These are phyloP conservation scores for Drosophila teissieri DNA, from an alignment of 1,140 invertebrate genomes.

Conservation along the genomic window DNA sequence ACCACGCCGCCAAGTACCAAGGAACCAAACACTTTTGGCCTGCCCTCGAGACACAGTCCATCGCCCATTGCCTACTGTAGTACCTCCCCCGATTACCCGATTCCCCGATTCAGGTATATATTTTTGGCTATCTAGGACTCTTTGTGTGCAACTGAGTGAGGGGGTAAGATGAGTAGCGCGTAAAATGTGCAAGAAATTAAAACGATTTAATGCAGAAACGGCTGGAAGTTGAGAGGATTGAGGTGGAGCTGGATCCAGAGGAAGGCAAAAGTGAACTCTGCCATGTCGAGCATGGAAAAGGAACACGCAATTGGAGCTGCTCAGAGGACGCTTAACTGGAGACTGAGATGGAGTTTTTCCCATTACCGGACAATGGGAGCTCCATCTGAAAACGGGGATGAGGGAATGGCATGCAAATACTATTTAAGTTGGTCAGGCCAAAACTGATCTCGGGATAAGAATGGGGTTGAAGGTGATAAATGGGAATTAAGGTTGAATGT, in stretches of 20 bases:
- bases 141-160: conserved; percentile 23
- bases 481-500: not conserved
- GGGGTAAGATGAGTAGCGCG: conserved; percentile 60
- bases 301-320: conserved; percentile 50
- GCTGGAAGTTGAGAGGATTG: conserved; percentile 7
- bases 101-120: conserved; percentile 14
- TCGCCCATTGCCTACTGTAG: conserved; percentile 40
- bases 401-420: conserved; percentile 28
- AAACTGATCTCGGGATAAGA: conserved; percentile 6
- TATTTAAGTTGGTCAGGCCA: conserved; percentile 6
- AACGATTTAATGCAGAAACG: conserved; percentile 64
- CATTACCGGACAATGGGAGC: conserved; percentile 44
- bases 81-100: not conserved
- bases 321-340: conserved; percentile 24
- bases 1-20: conserved; percentile 63
- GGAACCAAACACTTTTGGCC: conserved; percentile 66
- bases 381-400: not conserved
- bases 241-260: not conserved
- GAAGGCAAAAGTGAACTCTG: conserved; percentile 21
- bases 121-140: conserved; percentile 25
- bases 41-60: conserved; percentile 53
- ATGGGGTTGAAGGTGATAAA: not conserved
- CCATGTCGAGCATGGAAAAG: conserved; percentile 45
- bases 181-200: conserved; percentile 78
- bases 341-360: conserved; percentile 17